A percentile compares a stretch with the other conserved stretches of the same genome.
These are phyloP conservation scores for Scaptomyza hsui DNA, from an alignment of 1,140 invertebrate species.

Conservation along the genomic window DNA sequence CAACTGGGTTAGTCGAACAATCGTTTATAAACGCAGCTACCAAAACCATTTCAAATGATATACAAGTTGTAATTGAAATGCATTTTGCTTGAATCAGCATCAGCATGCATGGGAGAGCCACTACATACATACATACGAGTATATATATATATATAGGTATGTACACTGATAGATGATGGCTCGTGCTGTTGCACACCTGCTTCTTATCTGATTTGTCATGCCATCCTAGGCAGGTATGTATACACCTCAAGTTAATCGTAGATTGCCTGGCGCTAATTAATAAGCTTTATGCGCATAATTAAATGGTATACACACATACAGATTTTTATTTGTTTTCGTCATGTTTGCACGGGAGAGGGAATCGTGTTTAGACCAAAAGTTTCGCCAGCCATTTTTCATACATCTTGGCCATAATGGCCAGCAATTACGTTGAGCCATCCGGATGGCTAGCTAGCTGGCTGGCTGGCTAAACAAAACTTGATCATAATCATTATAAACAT, in stretches of 20 bases:
- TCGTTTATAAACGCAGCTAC: not conserved
- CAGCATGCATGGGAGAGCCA: not conserved
- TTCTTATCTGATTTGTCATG: constrained; percentile 44
- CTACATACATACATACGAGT: not conserved
- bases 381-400: constrained; percentile 36
- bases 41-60: constrained; percentile 8
- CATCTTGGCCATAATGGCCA: constrained; percentile 39
- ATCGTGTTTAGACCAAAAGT: constrained; percentile 13
- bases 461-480: constrained; percentile 2
- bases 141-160: too few relatives aligned
- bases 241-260: constrained; percentile 1
- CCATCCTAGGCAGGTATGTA: not conserved
- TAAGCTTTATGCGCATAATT: constrained; percentile 60
- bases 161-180: not conserved
- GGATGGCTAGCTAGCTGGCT: constrained; percentile 5
- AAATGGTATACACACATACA: constrained; percentile 31
- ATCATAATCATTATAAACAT: constrained; percentile 19
- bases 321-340: constrained; percentile 36
- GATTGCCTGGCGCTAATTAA: constrained; percentile 56
- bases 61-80: constrained; percentile 31
- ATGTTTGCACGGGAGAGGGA: constrained; percentile 31
- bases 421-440: constrained; percentile 44
- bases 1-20: constrained; percentile 13
- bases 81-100: constrained; percentile 9
- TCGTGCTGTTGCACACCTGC: constrained; percentile 46